A percentile compares a stretch with the other conserved stretches of the same genome.
phyloP scores from a whole-genome alignment of 92 coral and sea anemone genomes.

The Actinernus sp. region DNA sequence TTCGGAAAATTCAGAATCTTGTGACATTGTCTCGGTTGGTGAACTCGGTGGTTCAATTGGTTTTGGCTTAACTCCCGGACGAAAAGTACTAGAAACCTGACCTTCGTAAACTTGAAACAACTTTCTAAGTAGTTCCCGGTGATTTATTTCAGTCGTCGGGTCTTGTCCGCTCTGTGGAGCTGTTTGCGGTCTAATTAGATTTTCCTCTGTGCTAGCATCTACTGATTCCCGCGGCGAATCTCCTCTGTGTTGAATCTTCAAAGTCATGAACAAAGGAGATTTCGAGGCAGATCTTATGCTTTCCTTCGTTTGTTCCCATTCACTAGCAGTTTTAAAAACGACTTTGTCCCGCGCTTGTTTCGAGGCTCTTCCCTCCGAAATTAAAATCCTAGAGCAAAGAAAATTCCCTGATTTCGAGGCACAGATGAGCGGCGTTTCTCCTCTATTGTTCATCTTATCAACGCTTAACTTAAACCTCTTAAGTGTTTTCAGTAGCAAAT shows the following conservation, averaged over 20 bases:
- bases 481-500: constrained; percentile 56
- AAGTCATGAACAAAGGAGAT: constrained; percentile 66
- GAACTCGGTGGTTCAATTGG: constrained; percentile 45
- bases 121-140: constrained; percentile 59
- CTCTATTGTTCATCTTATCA: constrained; percentile 67
- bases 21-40: constrained; percentile 15
- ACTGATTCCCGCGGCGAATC: constrained; percentile 22
- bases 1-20: constrained; percentile 51
- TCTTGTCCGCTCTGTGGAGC: constrained; percentile 54
- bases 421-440: constrained; percentile 86
- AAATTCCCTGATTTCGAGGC: constrained; percentile 79
- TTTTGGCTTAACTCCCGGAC: constrained; percentile 69
- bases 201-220: constrained; percentile 8
- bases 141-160: constrained; percentile 24
- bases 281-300: constrained; percentile 68
- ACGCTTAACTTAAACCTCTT: constrained; percentile 74
- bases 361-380: constrained; percentile 85
- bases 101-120: constrained; percentile 73
- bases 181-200: constrained; percentile 53
- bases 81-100: constrained; percentile 62
- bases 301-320: constrained; percentile 77
- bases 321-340: constrained; percentile 73
- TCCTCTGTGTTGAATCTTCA: constrained; percentile 36
- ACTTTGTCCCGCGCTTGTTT: constrained; percentile 70
- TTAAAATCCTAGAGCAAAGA: constrained; percentile 69